Evolutionary conservation across 2,888 invertebrate species (phyloP), one percentile per base, ranked within the genome.

Genomic region (Xestia ashworthii): DNA sequence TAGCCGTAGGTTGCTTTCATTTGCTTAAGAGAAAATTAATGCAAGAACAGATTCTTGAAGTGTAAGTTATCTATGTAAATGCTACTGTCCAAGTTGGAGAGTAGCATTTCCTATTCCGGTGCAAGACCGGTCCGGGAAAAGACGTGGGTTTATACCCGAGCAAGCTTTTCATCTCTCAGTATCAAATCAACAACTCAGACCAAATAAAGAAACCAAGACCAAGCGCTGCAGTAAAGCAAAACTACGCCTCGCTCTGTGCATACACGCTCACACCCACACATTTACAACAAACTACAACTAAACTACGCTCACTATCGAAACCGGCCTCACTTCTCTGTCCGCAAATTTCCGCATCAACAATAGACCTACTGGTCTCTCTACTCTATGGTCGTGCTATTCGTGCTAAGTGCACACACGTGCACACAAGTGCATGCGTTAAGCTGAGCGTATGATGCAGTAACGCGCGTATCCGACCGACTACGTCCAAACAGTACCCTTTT

Each of bases 381-480:
- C 16, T 14, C 44, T 73, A 16, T 71, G 38, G 32, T 16, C 6
- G 25, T 16, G 25, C 58, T 32, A 58, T 12, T 19, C 8, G 19
- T n/a, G 12, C 22, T 16, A 69, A 86, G 73, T 72, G 72, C 12
- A 22, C 50, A 60, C 71, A 86, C 64, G 70, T 83, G 83, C 83
- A 74, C 69, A 67, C 41, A 25, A 55, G 67, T 75, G 87, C 80
- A 87, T 80, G 46, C 44, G 87, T 84, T 75, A 82, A 65, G 67
- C 62, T 69, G 66, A 88, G 80, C 85, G 78, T 75, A 80, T 88
- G 78, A 87, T 87, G 88, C 85, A 88, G 32, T 81, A 46, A 70
- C 75, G 60, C 71, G 80, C 79, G 68, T 62, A 77, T 64, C 53
- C 64, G 60, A 75, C 53, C 71, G 74, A 71, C 32, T 80, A 69